Conservation (phyloP, 2,113 vertebrate genomes). For the Mastomys coucha region DNA sequence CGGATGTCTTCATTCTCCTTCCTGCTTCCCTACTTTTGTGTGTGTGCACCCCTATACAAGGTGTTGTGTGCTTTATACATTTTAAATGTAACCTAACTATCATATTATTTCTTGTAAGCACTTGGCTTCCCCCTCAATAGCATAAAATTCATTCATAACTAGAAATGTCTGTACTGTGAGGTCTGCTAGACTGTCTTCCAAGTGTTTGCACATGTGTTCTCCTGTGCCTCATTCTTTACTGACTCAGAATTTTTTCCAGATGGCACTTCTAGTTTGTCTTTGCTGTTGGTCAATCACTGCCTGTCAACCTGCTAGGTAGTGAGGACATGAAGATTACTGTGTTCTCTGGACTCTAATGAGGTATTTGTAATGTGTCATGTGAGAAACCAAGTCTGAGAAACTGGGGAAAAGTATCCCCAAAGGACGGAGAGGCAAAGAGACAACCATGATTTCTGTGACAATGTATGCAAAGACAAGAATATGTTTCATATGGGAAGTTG, state of each 20-base stretch:
- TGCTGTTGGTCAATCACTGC: not conserved
- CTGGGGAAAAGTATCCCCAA: not conserved
- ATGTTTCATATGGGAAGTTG: not conserved
- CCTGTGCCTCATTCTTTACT: not conserved
- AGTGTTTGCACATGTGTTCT: not conserved
- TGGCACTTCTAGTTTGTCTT: not conserved
- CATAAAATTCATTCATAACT: not conserved
- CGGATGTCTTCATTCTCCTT: slow-evolving; percentile 10
- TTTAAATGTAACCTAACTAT: slow-evolving; percentile 17
- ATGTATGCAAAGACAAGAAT: not conserved
- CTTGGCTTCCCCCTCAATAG: not conserved
- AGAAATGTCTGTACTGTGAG: not conserved
- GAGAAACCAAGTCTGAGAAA: not conserved
- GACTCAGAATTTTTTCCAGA: not conserved
- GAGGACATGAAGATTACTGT: not conserved
- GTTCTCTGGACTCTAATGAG: not conserved
- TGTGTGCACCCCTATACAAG: not conserved
- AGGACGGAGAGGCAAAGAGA: not conserved
- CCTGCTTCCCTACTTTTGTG: not conserved
- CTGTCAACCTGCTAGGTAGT: not conserved
- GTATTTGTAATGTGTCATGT: not conserved
- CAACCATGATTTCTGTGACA: not conserved
- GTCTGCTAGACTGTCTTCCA: slow-evolving; percentile 3
- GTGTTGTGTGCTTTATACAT: not conserved
- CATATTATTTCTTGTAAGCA: not conserved